phyloP scores from a whole-genome alignment of 2,113 vertebrate species.

The Pycnonotus jocosus region DNA sequence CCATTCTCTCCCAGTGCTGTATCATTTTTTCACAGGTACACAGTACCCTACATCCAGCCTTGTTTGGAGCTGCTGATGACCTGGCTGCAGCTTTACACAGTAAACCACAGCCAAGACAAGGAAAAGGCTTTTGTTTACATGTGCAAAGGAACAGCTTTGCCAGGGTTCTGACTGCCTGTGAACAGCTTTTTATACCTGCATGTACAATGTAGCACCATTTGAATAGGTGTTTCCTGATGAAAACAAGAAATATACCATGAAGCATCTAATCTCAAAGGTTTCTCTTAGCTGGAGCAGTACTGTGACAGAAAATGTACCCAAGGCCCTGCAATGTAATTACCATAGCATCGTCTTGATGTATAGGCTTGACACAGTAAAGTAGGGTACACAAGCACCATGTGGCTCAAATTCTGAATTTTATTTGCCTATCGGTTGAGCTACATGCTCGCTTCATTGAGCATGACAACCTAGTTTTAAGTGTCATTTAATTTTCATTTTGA shows the following conservation, averaged over 20 bases:
- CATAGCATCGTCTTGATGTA: conserved; percentile 64
- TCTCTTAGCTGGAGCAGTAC: conserved; percentile 45
- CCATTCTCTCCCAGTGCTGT: not conserved
- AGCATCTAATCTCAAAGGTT: conserved; percentile 60
- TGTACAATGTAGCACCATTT: not conserved
- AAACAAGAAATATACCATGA: conserved; percentile 57
- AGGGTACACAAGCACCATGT: conserved; percentile 76
- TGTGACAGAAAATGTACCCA: conserved; percentile 51
- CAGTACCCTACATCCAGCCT: too few relatives aligned
- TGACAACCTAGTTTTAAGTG: conserved; percentile 99
- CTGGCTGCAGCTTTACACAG: not conserved
- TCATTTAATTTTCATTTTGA: conserved; percentile 99
- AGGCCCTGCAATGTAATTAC: conserved; percentile 68
- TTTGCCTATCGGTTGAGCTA: conserved; percentile 80
- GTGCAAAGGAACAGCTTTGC: not conserved
- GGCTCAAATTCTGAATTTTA: conserved; percentile 80
- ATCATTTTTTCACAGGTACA: not conserved
- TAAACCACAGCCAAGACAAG: not conserved
- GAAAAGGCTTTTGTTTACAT: not conserved
- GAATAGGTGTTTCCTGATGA: conserved; percentile 58
- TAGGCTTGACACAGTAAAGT: conserved; percentile 74
- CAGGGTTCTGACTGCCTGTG: not conserved
- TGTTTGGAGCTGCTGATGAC: not conserved
- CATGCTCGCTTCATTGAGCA: conserved; percentile 92
- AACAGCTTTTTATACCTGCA: conserved; percentile 21